These are phyloP conservation scores for Neolamprologus toae DNA, from an alignment of 2,113 vertebrate species.

Conservation along the genomic window DNA sequence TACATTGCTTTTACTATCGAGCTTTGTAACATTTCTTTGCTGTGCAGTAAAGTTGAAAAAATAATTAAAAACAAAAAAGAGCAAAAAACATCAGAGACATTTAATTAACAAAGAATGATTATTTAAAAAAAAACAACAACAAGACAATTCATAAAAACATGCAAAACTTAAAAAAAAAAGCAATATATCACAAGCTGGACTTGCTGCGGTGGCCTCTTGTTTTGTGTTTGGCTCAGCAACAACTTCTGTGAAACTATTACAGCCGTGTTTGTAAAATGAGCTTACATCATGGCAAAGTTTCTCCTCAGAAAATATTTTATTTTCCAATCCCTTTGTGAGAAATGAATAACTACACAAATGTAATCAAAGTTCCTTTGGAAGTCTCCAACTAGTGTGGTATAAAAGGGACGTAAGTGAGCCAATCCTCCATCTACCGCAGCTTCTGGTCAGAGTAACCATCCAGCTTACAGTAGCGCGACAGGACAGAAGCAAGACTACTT, in stretches of 20 bases:
- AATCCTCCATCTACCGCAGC: neutral
- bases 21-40: neutral
- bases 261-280: neutral
- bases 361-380: neutral
- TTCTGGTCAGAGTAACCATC: neutral
- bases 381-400: neutral
- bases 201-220: neutral
- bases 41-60: neutral
- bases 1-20: neutral
- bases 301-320: neutral
- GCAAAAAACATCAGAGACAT: accelerated
- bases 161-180: neutral
- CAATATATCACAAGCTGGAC: neutral
- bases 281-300: neutral
- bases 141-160: neutral
- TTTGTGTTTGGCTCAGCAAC: neutral
- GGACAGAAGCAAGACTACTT: neutral
- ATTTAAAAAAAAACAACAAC: neutral
- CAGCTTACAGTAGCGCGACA: neutral
- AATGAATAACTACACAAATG: neutral
- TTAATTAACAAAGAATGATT: neutral
- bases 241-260: neutral
- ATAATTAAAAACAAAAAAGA: neutral
- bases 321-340: neutral
- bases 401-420: neutral